Evolutionary conservation across 2,888 invertebrate species (phyloP).

Genomic region (Anorthoa munda): DNA sequence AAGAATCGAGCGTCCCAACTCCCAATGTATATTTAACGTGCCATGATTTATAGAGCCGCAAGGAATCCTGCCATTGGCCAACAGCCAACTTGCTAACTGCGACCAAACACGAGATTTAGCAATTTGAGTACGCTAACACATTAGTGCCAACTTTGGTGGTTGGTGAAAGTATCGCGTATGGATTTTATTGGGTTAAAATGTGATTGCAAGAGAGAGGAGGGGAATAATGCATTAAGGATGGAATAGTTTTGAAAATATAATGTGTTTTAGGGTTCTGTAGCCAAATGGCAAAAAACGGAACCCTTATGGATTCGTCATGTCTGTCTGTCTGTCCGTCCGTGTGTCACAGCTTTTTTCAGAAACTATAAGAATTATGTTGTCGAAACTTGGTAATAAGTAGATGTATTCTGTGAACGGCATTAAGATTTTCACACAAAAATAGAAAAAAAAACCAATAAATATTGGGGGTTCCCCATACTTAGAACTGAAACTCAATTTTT

Average conservation of each 20-base stretch:
- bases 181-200: constrained; percentile 42
- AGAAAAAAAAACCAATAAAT: too few relatives aligned
- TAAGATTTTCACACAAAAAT: too few relatives aligned
- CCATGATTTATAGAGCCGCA: constrained; percentile 78
- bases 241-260: constrained; percentile 20
- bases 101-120: constrained; percentile 77
- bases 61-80: constrained; percentile 71
- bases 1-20: constrained; percentile 67
- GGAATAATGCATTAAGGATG: constrained; percentile 9
- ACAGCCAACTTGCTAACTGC: constrained; percentile 79
- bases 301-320: too few relatives aligned
- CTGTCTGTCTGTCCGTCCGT: too few relatives aligned
- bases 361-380: too few relatives aligned
- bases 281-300: too few relatives aligned
- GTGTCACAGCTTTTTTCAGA: too few relatives aligned
- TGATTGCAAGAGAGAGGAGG: constrained; percentile 26
- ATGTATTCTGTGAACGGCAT: too few relatives aligned
- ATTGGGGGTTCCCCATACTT: too few relatives aligned
- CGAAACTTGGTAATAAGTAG: too few relatives aligned
- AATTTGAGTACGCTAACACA: constrained; percentile 77
- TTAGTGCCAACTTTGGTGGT: constrained; percentile 63
- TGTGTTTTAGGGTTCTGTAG: too few relatives aligned
- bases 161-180: constrained; percentile 42
- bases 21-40: constrained; percentile 69
- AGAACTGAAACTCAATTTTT: too few relatives aligned